Conservation (phyloP, 2,113 vertebrate species). For the Pipra filicauda region DNA sequence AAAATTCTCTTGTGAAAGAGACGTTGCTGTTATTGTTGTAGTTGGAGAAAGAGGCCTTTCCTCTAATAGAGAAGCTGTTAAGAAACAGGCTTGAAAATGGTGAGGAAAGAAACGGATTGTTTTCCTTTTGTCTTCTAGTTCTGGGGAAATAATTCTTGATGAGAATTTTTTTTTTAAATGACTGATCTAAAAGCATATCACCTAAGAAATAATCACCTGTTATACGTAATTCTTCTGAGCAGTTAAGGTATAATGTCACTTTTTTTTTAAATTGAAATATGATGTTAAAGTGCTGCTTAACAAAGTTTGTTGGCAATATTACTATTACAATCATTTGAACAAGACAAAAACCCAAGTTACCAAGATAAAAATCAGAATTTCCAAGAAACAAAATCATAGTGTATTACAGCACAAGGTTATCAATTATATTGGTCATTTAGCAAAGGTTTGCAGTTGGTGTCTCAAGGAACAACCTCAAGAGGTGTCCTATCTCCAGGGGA, state of each 20-base stretch:
- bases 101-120: background rate
- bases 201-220: background rate
- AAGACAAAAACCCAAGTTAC: background rate
- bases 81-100: background rate
- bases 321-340: background rate
- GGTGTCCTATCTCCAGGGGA: background rate
- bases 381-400: background rate
- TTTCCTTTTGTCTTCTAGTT: background rate
- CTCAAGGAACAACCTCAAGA: background rate
- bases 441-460: background rate
- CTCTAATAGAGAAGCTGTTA: background rate
- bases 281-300: background rate
- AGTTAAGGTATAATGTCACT: background rate
- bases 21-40: background rate
- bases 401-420: background rate
- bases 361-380: background rate
- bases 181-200: background rate
- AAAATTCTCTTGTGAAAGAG: background rate
- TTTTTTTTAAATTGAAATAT: background rate
- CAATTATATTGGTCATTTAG: background rate
- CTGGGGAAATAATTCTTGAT: background rate
- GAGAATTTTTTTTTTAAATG: background rate
- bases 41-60: background rate
- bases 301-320: background rate
- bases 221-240: background rate